Base-by-base conservation (phyloP, 2,797 vertebrate species). In the Melopsittacus undulatus region DNA sequence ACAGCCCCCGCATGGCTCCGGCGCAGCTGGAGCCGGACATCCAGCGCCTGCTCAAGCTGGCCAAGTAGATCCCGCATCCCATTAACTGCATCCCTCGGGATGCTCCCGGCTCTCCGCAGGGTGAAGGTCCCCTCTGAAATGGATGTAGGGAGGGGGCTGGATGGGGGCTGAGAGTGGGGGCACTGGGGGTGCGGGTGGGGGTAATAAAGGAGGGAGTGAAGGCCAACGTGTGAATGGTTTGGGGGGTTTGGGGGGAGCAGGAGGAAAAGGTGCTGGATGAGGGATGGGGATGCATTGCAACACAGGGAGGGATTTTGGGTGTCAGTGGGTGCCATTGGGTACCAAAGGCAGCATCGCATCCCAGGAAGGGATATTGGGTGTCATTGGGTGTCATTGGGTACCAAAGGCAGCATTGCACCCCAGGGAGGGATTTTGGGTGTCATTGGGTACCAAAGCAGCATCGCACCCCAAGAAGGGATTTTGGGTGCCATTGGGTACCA, bases 21-120 rank as follows among this genome's bases (percentile, higher is more conserved):
- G 97, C 98, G 78, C 98, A 98, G 96, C 98, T 99, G 59, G 99
- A 99, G 96, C 98, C 99, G 1, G 99, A 99, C 95, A 99, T 99
- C 95, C 99, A 99, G 93, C 98, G 99, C 84, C 98, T 99, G 89
- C 96, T 99, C 94, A 99, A 98, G 97, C 98, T 99, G 97, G 99
- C 99, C 92, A 99, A 99, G 97, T 99, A 56, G 54, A n/a, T 6
- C 32, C 32, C 9, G 32, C 4, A 2, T 9, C 54, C 20, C 54
- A 56, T 4, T 19, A 13, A 30, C 52, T 5, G 52, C 52, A 13
- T n/a, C 30, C 52, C 52, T 14, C 6, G 48, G 95, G 97, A 94
- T 62, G 93, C 82, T 95, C 95, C 98, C 98, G 97, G 97, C 98
- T 97, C 97, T 98, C 99, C 95, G 98, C 97, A 98, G 95, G 98